These are phyloP conservation scores for Oryzias curvinotus DNA, from an alignment of 2,113 vertebrate species.

Conservation along the genomic window DNA sequence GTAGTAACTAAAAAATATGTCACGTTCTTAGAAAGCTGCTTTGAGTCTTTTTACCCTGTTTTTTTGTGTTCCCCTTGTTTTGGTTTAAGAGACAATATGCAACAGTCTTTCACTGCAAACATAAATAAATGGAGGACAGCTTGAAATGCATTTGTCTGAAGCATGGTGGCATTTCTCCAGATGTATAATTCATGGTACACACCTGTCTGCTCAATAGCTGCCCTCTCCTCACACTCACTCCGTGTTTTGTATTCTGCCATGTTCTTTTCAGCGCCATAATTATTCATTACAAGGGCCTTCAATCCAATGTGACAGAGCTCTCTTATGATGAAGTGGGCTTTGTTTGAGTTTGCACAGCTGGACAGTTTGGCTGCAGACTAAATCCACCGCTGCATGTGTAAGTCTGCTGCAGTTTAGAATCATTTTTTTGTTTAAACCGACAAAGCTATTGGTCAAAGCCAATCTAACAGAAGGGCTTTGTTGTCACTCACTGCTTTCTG, in stretches of 20 bases:
- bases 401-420: constrained; percentile 16
- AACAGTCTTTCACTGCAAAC: constrained; percentile 30
- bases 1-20: constrained; percentile 17
- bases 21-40: constrained; percentile 21
- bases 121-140: constrained; percentile 19
- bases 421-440: background rate
- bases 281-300: constrained; percentile 74
- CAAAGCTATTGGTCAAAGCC: background rate
- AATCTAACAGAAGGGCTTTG: background rate
- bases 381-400: constrained; percentile 31
- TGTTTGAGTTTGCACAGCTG: constrained; percentile 67
- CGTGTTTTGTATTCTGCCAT: constrained; percentile 62
- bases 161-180: constrained; percentile 45
- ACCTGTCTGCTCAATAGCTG: constrained; percentile 62
- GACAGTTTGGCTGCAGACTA: constrained; percentile 38
- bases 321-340: constrained; percentile 68
- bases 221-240: constrained; percentile 20
- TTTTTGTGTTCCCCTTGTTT: background rate
- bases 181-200: constrained; percentile 70
- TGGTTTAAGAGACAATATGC: constrained; percentile 11
- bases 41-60: background rate
- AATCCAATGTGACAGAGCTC: constrained; percentile 64
- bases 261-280: constrained; percentile 62
- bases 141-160: constrained; percentile 49
- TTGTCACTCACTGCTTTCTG: background rate